These are phyloP conservation scores for Paguma larvata DNA, from an alignment of 2,797 vertebrate genomes.

Conservation along the genomic window DNA sequence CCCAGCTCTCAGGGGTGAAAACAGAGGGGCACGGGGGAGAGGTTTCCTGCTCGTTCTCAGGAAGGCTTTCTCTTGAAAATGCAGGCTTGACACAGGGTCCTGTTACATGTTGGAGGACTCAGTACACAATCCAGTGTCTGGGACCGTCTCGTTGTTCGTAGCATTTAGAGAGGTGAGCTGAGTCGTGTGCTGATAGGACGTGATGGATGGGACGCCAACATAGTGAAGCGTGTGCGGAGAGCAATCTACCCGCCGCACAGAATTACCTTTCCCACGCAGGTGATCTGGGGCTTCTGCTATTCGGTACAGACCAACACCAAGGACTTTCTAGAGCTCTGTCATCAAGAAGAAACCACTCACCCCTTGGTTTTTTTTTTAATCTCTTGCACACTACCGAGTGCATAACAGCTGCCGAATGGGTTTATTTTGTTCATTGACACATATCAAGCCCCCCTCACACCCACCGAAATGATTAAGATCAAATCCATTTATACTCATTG, in stretches of 20 bases:
- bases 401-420: not conserved
- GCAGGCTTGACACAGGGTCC: not conserved
- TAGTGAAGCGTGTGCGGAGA: fast-evolving
- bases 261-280: not conserved
- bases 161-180: not conserved
- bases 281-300: not conserved
- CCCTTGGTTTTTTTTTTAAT: not conserved
- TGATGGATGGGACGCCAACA: fast-evolving
- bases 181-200: not conserved
- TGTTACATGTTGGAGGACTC: not conserved
- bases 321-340: not conserved
- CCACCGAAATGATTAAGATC: not conserved
- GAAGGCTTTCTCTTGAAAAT: not conserved
- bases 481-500: constrained; percentile 31
- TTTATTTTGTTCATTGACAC: not conserved
- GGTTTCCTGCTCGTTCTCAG: not conserved
- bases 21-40: not conserved
- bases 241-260: not conserved
- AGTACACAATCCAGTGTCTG: no score
- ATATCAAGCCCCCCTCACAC: not conserved
- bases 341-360: constrained; percentile 1
- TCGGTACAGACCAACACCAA: not conserved
- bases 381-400: not conserved
- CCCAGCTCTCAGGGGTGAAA: not conserved
- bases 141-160: not conserved